A percentile compares a stretch with the other conserved stretches of the same genome.
phyloP scores from a whole-genome alignment of 2,888 invertebrate species.

The Phoenoteleia sp. region DNA sequence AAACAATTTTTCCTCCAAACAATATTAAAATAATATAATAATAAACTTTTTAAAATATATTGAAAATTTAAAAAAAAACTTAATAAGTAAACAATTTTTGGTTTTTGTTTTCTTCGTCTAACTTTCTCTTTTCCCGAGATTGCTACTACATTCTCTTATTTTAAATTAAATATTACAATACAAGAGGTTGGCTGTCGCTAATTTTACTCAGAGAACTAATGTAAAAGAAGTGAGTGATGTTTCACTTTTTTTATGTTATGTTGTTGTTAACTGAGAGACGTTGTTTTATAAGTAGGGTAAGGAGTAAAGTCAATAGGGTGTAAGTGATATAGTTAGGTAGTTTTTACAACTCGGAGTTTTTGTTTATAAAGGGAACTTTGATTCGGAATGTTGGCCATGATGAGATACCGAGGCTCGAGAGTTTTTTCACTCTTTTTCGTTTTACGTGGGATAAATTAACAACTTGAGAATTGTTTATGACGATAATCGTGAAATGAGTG shows the following conservation, averaged over 20 bases:
- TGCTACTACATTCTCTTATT: too few species aligned
- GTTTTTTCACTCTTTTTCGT: not conserved
- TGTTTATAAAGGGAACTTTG: slow-evolving; percentile 36
- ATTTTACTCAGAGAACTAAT: too few species aligned
- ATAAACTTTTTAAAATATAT: too few species aligned
- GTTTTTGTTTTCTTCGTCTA: too few species aligned
- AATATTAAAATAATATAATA: too few species aligned
- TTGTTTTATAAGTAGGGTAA: slow-evolving; percentile 26
- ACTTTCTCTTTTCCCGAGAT: too few species aligned
- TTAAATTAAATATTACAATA: too few species aligned
- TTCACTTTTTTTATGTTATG: not conserved
- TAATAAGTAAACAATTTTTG: too few species aligned
- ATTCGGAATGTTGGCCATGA: slow-evolving; percentile 9
- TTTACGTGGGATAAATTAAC: not conserved
- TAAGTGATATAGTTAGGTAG: slow-evolving; percentile 34
- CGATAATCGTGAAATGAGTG: not conserved
- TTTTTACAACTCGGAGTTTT: slow-evolving; percentile 17
- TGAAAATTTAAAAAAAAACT: too few species aligned
- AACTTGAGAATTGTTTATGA: not conserved
- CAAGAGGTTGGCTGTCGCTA: too few species aligned
- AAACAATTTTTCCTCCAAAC: too few species aligned
- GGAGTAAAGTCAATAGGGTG: slow-evolving; percentile 36
- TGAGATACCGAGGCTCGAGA: slow-evolving; percentile 5
- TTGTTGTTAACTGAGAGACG: not conserved
- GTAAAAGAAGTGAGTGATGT: not conserved